Evolutionary conservation across 1,140 invertebrate genomes (phyloP), one percentile per base, ranked within the genome.

Genomic region (Megathymus violae): DNA sequence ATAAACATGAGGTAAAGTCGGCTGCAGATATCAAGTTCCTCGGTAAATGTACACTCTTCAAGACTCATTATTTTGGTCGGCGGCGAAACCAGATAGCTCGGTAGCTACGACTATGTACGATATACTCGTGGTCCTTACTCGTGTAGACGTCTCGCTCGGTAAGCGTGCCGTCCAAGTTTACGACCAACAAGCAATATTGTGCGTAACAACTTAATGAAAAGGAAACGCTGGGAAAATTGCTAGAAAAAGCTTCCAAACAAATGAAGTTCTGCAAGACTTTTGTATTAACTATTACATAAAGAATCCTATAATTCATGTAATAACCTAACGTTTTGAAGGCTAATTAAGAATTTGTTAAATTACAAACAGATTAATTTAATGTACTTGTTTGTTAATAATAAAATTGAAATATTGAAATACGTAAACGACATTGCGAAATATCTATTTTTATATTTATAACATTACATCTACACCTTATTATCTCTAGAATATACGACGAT

Each of bases 191-290:
- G 65, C 76, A 80, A 82, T 80, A 43, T 80, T 78, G 78, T 78
- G 76, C 78, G 79, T 82, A 70, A 13, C 69, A 74, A 78, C 76
- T 80, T 84, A 82, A 86, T 86, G 79, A 84, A 84, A 86, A 81
- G 76, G 76, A 78, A 86, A 84, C 72, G 78, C 73, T 67, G 36
- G 36, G 22, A 52, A 52, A 22, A 11, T 52, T 51, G 50, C 50
- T 34, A 36, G 50, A 22, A 52, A 52, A 52, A 14, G 11, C 50
- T 52, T 13, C 41, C 41, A 44, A 31, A 31, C 4, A 31, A 31
- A 19, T 16, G 16, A 17, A 44, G 41, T 17, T 44, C 16, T n/a
- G 7, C 13, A 19, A 14, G 15, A 44, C 43, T 17, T 46, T 46
- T 31, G 27, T n/a, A n/a, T n/a, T 22, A 3, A 22, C 19, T 31